Evolutionary conservation across 2,113 vertebrate species (phyloP).

Genomic region (Mustela lutreola): DNA sequence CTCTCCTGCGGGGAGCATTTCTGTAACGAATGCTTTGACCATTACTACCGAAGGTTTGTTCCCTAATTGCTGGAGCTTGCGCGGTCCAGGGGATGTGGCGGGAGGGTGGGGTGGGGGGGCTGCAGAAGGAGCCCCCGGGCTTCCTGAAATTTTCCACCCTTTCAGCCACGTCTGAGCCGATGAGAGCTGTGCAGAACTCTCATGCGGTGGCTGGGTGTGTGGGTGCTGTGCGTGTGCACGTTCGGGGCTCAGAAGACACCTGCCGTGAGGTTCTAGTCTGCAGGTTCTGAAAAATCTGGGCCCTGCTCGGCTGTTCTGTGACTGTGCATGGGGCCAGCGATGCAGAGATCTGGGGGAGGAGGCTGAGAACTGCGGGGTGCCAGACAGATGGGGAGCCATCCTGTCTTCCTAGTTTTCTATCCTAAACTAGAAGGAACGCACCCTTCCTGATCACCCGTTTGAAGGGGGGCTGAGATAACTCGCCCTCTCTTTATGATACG

Average conservation of each 20-base stretch:
- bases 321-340: fast-evolving
- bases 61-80: background rate
- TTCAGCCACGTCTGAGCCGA: background rate
- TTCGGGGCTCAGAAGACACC: background rate
- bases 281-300: background rate
- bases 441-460: background rate
- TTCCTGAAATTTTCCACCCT: background rate
- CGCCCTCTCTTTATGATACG: background rate
- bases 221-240: background rate
- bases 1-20: conserved; percentile 99
- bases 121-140: background rate
- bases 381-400: background rate
- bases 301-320: background rate
- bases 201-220: background rate
- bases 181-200: background rate
- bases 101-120: background rate
- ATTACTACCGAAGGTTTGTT: conserved; percentile 97
- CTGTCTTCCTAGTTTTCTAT: background rate
- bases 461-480: fast-evolving
- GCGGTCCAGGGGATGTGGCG: background rate
- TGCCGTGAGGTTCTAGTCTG: background rate
- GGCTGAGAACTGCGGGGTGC: background rate
- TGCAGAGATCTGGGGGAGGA: background rate
- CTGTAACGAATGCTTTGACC: conserved; percentile 99
- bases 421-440: background rate